Conservation (phyloP, 2,113 vertebrate genomes). For the Psephotus haematonotus region DNA sequence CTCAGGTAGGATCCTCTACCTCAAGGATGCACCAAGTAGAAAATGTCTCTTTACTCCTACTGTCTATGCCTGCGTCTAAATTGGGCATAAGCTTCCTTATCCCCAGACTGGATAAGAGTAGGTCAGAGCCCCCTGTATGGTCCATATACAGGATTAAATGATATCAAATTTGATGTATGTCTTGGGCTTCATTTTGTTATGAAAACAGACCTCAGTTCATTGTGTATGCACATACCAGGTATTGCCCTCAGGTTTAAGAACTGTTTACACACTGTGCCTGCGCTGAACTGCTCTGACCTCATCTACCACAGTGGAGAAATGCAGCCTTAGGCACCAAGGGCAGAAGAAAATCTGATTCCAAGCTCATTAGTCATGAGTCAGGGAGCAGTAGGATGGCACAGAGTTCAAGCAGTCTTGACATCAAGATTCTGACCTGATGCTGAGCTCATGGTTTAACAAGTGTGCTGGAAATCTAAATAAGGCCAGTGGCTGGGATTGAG, state of each 20-base stretch:
- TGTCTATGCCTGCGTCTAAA: background rate
- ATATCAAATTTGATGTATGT: background rate
- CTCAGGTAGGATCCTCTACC: background rate
- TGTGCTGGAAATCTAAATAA: background rate
- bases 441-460: background rate
- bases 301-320: background rate
- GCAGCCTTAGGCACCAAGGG: background rate
- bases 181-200: background rate
- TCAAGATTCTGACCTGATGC: background rate
- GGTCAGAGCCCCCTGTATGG: background rate
- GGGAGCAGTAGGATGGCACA: background rate
- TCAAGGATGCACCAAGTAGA: background rate
- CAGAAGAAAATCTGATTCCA: background rate
- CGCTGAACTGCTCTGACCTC: background rate
- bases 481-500: background rate
- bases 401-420: background rate
- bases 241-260: background rate
- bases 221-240: background rate
- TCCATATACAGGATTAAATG: background rate
- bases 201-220: background rate
- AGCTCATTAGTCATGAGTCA: background rate
- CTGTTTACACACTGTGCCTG: background rate
- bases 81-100: background rate
- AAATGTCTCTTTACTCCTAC: background rate
- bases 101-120: background rate